phyloP scores from a whole-genome alignment of 2,888 invertebrate species.

The Cabera pusaria region DNA sequence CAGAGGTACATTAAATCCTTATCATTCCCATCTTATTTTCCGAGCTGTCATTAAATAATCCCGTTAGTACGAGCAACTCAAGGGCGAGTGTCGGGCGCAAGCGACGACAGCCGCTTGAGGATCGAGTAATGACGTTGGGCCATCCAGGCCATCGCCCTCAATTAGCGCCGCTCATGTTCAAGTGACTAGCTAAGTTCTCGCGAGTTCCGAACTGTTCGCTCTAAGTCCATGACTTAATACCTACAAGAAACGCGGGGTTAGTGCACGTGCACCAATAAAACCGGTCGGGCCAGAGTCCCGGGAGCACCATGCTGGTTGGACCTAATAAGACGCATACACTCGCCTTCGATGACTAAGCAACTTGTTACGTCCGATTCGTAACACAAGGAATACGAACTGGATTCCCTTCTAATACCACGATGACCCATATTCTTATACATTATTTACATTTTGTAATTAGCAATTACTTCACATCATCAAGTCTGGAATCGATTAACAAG shows the following conservation, averaged over 20 bases:
- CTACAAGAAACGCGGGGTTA: slow-evolving; percentile 11
- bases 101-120: slow-evolving; percentile 1
- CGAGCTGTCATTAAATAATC: slow-evolving; percentile 40
- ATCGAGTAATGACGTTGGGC: slow-evolving; percentile 38
- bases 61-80: slow-evolving; percentile 42
- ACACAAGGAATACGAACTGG: slow-evolving; percentile 10
- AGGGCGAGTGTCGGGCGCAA: slow-evolving; percentile 24
- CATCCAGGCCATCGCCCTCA: slow-evolving; percentile 48
- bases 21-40: slow-evolving; percentile 31
- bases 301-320: slow-evolving; percentile 31
- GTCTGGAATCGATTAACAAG: too few species aligned
- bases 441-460: too few species aligned
- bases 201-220: slow-evolving; percentile 23
- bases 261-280: slow-evolving; percentile 46
- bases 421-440: too few species aligned
- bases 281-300: slow-evolving; percentile 47
- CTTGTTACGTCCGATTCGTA: slow-evolving; percentile 31
- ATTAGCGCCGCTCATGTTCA: slow-evolving; percentile 44
- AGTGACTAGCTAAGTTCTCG: slow-evolving; percentile 30
- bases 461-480: too few species aligned
- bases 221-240: slow-evolving; percentile 30
- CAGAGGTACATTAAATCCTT: slow-evolving; percentile 31
- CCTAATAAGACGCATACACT: slow-evolving; percentile 40
- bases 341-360: slow-evolving; percentile 42
- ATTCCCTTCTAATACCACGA: too few species aligned